These are phyloP conservation scores for Rutilus rutilus DNA, from an alignment of 2,113 vertebrate species.

Conservation along the genomic window DNA sequence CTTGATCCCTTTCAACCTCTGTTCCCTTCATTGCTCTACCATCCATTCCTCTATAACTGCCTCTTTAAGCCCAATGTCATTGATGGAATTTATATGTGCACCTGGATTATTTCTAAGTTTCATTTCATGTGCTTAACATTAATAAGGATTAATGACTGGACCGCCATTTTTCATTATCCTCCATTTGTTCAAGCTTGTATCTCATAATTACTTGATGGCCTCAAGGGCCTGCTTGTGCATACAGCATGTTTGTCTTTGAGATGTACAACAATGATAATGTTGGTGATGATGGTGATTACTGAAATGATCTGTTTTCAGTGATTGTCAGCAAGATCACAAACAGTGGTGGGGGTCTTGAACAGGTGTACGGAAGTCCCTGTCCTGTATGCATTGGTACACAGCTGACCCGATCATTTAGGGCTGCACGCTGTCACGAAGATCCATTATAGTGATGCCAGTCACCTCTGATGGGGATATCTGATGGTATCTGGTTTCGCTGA, in stretches of 20 bases:
- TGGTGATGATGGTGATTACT: not conserved
- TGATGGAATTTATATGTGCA: not conserved
- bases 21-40: not conserved
- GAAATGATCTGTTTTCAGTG: constrained; percentile 7
- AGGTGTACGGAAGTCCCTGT: not conserved
- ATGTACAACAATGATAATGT: not conserved
- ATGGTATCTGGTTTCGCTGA: not conserved
- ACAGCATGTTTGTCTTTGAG: not conserved
- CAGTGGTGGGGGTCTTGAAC: constrained; percentile 1
- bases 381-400: not conserved
- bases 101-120: not conserved
- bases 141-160: not conserved
- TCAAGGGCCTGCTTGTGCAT: not conserved
- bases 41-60: not conserved
- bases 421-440: not conserved
- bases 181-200: not conserved
- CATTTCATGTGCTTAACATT: not conserved
- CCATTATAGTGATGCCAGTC: constrained; percentile 10
- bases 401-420: constrained; percentile 20
- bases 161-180: not conserved
- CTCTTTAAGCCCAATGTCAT: not conserved
- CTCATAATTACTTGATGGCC: constrained; percentile 20
- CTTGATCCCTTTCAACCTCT: constrained; percentile 30
- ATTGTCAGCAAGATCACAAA: constrained; percentile 9
- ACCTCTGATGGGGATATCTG: not conserved